These are phyloP conservation scores for Aphaenogaster rudis DNA, from an alignment of 1,140 invertebrate genomes.

Conservation along the genomic window DNA sequence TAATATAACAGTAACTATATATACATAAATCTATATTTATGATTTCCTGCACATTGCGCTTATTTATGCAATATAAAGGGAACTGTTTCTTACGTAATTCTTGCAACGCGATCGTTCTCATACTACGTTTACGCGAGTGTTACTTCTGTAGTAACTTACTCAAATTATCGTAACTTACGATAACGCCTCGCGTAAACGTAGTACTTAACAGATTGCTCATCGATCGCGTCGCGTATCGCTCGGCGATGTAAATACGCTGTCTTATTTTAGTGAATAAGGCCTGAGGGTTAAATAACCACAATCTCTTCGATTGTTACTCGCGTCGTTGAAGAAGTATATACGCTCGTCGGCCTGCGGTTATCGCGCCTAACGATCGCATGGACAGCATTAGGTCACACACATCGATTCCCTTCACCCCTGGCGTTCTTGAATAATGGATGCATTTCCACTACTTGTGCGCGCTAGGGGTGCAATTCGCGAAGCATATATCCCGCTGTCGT, in stretches of 20 bases:
- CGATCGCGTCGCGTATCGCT: not conserved
- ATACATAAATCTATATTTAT: not conserved
- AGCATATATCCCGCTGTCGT: conserved; percentile 10
- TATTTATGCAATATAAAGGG: not conserved
- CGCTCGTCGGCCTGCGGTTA: not conserved
- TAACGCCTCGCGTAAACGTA: no score
- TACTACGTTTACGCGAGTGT: no score
- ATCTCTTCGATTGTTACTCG: conserved; percentile 32
- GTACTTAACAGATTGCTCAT: no score
- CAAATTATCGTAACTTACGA: no score
- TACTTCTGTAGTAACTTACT: no score
- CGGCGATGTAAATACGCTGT: not conserved
- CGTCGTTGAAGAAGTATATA: not conserved
- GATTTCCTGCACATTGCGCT: not conserved
- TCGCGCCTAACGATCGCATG: conserved; percentile 66
- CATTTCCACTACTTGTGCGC: conserved; percentile 49
- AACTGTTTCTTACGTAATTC: not conserved
- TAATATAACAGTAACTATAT: not conserved
- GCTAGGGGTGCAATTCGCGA: conserved; percentile 36
- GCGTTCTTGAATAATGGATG: conserved; percentile 70
- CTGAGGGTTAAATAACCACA: not conserved
- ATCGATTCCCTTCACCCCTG: conserved; percentile 67
- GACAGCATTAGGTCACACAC: conserved; percentile 66
- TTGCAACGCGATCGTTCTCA: not conserved
- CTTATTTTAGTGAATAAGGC: conserved; percentile 15